A percentile compares a stretch with the other conserved stretches of the same genome.
Evolutionary conservation across 2,888 invertebrate genomes (phyloP).

Genomic region (Byasa hedistus): DNA sequence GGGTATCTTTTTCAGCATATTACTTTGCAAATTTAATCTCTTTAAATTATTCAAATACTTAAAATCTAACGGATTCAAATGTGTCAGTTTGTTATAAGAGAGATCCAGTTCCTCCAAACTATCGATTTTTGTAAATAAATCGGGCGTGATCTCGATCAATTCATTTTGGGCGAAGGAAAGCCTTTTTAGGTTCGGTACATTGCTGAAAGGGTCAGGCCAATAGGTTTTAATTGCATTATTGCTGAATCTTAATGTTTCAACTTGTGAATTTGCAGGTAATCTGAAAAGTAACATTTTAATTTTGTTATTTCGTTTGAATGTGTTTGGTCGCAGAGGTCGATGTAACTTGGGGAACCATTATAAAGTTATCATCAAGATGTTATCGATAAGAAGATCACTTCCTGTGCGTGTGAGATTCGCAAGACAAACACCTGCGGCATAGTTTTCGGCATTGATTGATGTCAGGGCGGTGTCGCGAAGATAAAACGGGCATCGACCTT

Average conservation of each 20-base stretch:
- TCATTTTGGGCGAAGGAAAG: constrained; percentile 76
- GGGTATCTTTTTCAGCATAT: constrained; percentile 64
- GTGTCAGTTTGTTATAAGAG: constrained; percentile 71
- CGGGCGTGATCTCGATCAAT: constrained; percentile 64
- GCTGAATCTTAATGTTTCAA: constrained; percentile 63
- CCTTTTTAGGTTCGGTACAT: constrained; percentile 59
- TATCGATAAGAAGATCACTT: constrained; percentile 35
- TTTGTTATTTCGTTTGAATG: too few species aligned
- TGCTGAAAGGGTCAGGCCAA: constrained; percentile 71
- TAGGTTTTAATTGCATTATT: constrained; percentile 69
- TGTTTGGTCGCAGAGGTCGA: too few species aligned
- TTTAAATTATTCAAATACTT: constrained; percentile 54
- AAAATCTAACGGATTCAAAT: constrained; percentile 65
- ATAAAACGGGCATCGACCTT: constrained; percentile 28
- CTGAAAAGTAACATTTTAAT: constrained; percentile 48
- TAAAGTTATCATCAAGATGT: constrained; percentile 1
- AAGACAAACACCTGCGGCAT: constrained; percentile 35
- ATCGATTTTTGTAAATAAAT: constrained; percentile 67
- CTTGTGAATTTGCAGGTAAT: constrained; percentile 64
- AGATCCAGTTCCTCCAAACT: constrained; percentile 73
- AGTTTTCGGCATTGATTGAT: constrained; percentile 35
- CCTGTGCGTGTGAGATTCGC: constrained; percentile 34
- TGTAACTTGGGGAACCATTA: neutral
- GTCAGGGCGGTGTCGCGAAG: constrained; percentile 1
- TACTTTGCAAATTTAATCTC: constrained; percentile 71